A percentile compares a stretch with the other conserved stretches of the same genome.
Conservation (phyloP, 2,888 invertebrate genomes). For the Elysia crispata region DNA sequence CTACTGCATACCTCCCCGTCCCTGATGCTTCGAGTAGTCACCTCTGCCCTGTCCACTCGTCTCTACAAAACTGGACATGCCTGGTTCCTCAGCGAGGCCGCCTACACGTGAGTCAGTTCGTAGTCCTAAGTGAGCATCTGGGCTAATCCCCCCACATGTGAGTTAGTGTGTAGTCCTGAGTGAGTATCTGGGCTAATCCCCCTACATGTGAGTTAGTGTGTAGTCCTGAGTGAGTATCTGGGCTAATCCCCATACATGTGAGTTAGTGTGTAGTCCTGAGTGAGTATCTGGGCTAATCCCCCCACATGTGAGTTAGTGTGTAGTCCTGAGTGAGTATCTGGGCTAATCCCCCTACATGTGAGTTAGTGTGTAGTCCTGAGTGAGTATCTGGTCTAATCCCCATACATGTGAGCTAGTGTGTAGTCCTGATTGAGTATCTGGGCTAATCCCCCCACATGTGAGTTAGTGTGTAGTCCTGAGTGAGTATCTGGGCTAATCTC, state of each 20-base stretch:
- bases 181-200: not conserved
- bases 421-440: too few species aligned
- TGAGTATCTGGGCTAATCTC: not conserved
- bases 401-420: too few species aligned
- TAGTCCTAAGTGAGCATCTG: not conserved
- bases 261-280: too few species aligned
- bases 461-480: not conserved
- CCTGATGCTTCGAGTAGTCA: conserved; percentile 58
- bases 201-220: conserved; percentile 37
- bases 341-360: too few species aligned
- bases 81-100: conserved; percentile 68
- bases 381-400: too few species aligned
- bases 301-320: too few species aligned
- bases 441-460: conserved; percentile 51
- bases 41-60: conserved; percentile 56
- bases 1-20: conserved; percentile 60
- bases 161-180: not conserved
- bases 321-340: too few species aligned
- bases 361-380: too few species aligned
- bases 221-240: not conserved
- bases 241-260: not conserved
- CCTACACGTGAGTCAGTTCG: conserved; percentile 45
- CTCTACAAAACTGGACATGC: conserved; percentile 68
- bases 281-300: too few species aligned
- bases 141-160: conserved; percentile 26